Evolutionary conservation across 2,113 vertebrate species (phyloP), one percentile per base, ranked within the genome.

Genomic region (Hepsetus odoe): DNA sequence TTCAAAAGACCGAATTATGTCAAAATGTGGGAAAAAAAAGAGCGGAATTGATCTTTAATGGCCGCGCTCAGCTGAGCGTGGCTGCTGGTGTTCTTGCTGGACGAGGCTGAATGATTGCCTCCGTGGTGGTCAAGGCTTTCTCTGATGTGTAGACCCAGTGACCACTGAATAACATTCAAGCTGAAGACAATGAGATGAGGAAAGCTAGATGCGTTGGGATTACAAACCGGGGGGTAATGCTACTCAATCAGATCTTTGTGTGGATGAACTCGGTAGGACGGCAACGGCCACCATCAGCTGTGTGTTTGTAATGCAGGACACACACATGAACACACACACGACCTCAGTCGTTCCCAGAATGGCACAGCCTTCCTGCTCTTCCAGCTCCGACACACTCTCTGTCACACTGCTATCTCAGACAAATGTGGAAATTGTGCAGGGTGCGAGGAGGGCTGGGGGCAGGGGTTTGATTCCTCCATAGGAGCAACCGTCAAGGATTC

Each of bases 231-330:
- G 18, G 46, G 58, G 38, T 58, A 18, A 51, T 61, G 78, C 82
- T 85, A 32, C 79, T 91, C 87, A 90, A 90, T 91, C 88, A 90
- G 86, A 72, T 85, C 90, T 91, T 91, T 92, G 90, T 91, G 83
- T 88, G 30, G 67, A 51, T 72, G 58, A 82, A 80, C 82, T 89
- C 86, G 88, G 89, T 85, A 85, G 87, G 68, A 87, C 86, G 89
- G 88, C 89, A 88, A 88, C 83, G 81, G 86, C 80, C 77, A 70
- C 76, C 86, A 90, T 91, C 88, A 87, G 88, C 90, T 90, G 88
- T 90, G 87, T 85, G 82, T 83, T 92, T 92, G 87, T 84, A 72
- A 91, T 91, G 89, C 91, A 86, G 73, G 78, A 33, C 90, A 89
- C 87, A 85, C 79, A 74, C 77, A 30, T 77, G 61, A 65, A 65